These are phyloP conservation scores for Sinocyclocheilus maitianheensis DNA, from an alignment of 2,113 vertebrate species.

Conservation along the genomic window DNA sequence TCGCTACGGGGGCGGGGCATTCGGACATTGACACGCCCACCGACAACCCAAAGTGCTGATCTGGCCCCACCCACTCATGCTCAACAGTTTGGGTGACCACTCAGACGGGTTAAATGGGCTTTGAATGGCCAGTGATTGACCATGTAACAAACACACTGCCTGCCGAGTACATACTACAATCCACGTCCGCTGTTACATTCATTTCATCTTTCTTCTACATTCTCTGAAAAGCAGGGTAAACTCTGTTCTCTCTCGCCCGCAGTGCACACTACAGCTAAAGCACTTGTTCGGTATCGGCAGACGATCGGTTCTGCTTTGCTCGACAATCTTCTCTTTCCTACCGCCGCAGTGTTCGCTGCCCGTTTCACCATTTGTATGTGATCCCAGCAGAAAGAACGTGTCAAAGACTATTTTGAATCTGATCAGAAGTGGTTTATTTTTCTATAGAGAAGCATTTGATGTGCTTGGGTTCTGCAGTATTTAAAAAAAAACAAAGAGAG, in stretches of 20 bases:
- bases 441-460: conserved; percentile 38
- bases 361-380: not conserved
- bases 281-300: conserved; percentile 10
- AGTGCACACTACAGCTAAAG: conserved; percentile 20
- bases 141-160: conserved; percentile 37
- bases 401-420: conserved; percentile 35
- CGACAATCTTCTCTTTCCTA: conserved; percentile 49
- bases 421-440: conserved; percentile 51
- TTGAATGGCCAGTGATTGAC: conserved; percentile 27
- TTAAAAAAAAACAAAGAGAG: not conserved
- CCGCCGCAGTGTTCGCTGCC: not conserved
- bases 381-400: not conserved
- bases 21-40: conserved; percentile 67
- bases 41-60: conserved; percentile 69
- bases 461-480: conserved; percentile 13
- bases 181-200: conserved; percentile 1
- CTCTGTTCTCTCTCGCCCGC: not conserved
- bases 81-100: not conserved
- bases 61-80: not conserved
- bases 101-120: not conserved
- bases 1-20: conserved; percentile 69
- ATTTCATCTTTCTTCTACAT: not conserved
- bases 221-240: conserved; percentile 8
- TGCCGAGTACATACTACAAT: not conserved
- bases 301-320: conserved; percentile 34